Evolutionary conservation across 2,797 vertebrate species (phyloP).

Genomic region (Squalus acanthias): DNA sequence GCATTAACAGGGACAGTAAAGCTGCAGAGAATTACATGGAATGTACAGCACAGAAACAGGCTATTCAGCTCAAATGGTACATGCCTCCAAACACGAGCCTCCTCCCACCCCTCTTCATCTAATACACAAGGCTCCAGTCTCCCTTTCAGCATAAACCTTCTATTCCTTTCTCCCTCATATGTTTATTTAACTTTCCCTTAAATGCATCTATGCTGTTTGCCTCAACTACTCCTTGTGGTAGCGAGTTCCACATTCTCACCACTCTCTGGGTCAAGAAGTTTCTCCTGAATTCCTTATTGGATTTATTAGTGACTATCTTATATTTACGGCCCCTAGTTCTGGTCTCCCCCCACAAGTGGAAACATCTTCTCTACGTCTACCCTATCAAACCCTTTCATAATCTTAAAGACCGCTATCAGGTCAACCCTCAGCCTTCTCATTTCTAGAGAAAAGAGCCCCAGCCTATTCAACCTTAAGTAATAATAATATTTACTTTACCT

Average conservation of each 20-base stretch:
- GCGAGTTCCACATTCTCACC: too few species aligned
- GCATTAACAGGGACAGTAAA: too few species aligned
- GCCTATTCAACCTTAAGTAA: background rate
- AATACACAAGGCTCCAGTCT: background rate
- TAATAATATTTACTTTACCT: conserved; percentile 62
- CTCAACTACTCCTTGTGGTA: background rate
- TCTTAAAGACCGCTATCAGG: background rate
- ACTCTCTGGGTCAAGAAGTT: background rate
- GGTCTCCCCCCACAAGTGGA: background rate
- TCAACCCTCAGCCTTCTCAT: background rate
- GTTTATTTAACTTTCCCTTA: background rate
- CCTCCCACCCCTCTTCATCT: background rate
- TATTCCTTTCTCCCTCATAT: background rate
- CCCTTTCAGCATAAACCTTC: background rate
- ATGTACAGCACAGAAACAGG: background rate
- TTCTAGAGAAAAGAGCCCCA: background rate
- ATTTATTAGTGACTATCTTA: background rate
- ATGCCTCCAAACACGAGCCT: too few species aligned
- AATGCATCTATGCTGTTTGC: background rate
- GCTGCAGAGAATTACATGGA: background rate
- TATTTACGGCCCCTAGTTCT: background rate
- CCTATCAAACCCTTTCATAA: background rate
- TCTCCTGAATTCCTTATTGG: background rate
- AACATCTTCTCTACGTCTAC: background rate
- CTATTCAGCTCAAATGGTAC: background rate